These are phyloP conservation scores for Vannuccia rotundouncinata DNA, from an alignment of 2,888 invertebrate species.

Conservation along the genomic window DNA sequence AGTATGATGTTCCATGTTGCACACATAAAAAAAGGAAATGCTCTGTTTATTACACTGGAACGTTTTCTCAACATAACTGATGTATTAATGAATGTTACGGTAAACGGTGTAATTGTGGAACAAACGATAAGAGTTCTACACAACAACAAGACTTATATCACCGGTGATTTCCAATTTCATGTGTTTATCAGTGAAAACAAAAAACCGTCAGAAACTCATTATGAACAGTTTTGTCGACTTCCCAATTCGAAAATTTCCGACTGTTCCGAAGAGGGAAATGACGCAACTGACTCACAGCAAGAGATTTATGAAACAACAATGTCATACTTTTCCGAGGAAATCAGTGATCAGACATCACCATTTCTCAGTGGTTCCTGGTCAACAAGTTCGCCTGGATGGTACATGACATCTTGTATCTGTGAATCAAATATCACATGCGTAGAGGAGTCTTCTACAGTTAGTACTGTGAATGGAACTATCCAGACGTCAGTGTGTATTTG, in stretches of 20 bases:
- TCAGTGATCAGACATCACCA: no score
- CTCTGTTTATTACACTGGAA: not conserved
- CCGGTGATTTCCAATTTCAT: not conserved
- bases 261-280: no score
- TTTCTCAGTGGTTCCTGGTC: no score
- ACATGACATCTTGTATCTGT: no score
- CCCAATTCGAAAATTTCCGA: not conserved
- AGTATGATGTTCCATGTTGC: not conserved
- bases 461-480: no score
- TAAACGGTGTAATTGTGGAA: not conserved
- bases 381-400: no score
- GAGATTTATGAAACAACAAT: no score
- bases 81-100: not conserved
- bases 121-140: not conserved
- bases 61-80: not conserved
- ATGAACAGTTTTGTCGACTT: not conserved
- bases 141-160: not conserved
- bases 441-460: no score
- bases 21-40: not conserved
- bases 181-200: not conserved
- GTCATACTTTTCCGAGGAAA: no score
- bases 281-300: no score
- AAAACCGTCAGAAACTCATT: not conserved
- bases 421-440: no score
- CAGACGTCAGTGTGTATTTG: no score